Conservation (phyloP, 30 jellyfish, hydroid and myxozoan species). For the Pelagia noctiluca region DNA sequence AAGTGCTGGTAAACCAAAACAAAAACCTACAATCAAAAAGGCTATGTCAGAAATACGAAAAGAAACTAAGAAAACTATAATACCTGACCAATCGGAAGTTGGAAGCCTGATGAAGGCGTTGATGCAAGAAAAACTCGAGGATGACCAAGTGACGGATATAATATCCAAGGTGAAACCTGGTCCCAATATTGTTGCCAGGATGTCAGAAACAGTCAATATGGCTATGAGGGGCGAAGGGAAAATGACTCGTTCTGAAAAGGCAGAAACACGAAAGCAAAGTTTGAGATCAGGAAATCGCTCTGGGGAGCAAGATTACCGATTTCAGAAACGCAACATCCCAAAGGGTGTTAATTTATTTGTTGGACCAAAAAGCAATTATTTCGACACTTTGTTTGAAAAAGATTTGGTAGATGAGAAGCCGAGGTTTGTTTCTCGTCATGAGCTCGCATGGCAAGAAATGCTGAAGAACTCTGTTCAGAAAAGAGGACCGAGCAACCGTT, state of each 20-base stretch:
- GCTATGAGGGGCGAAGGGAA: background rate
- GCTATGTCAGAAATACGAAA: no score
- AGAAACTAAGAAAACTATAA: background rate
- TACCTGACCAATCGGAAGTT: slow-evolving; percentile 66
- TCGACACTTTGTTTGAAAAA: slow-evolving; percentile 10
- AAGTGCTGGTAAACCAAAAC: no score
- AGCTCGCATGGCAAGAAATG: slow-evolving; percentile 26
- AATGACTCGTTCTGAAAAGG: background rate
- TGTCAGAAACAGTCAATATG: background rate
- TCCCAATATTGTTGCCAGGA: background rate
- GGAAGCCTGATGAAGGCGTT: slow-evolving; percentile 56
- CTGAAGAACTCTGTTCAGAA: slow-evolving; percentile 34
- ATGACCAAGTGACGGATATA: slow-evolving; percentile 38
- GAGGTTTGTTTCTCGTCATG: slow-evolving; percentile 63
- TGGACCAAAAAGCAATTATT: slow-evolving; percentile 51
- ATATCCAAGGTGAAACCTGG: slow-evolving; percentile 44
- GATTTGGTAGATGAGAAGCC: background rate
- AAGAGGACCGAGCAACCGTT: slow-evolving; percentile 81
- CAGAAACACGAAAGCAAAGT: background rate
- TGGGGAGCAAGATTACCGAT: background rate
- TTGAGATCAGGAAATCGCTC: background rate
- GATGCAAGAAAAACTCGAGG: slow-evolving; percentile 24
- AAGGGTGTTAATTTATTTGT: background rate
- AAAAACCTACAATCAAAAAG: no score
- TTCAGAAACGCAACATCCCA: background rate